phyloP scores from a whole-genome alignment of 1,140 invertebrate species.

The Armadillidium nasatum region DNA sequence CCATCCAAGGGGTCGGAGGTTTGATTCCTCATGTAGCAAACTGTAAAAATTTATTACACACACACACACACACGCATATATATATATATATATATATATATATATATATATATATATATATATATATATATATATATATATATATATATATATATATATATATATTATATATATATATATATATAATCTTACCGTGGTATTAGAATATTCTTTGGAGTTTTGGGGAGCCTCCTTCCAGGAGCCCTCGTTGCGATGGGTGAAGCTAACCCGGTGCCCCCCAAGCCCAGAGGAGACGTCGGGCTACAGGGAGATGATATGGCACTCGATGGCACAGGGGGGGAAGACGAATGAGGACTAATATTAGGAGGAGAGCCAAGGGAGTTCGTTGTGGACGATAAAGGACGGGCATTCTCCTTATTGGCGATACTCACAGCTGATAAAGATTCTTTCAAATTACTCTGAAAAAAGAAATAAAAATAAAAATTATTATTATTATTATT shows the following conservation, averaged over 20 bases:
- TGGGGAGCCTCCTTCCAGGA: not conserved
- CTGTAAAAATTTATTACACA: too few relatives aligned
- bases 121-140: slow-evolving; percentile 15
- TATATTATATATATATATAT: not conserved
- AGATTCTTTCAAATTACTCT: not conserved
- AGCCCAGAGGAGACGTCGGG: not conserved
- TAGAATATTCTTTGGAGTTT: not conserved
- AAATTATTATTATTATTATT: not conserved
- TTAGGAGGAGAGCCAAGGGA: not conserved
- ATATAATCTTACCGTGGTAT: not conserved
- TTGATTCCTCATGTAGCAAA: too few relatives aligned
- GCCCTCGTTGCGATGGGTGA: not conserved
- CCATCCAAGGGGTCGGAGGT: too few relatives aligned
- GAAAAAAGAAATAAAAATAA: not conserved
- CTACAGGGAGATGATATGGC: not conserved
- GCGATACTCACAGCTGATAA: not conserved
- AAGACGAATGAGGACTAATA: not conserved
- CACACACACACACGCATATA: slow-evolving; percentile 1
- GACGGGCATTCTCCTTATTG: slow-evolving; percentile 3
- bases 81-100: slow-evolving; percentile 6
- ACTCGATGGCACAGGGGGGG: not conserved
- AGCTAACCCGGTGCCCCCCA: slow-evolving; percentile 3
- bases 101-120: slow-evolving; percentile 6
- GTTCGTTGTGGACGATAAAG: not conserved
- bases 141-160: slow-evolving; percentile 15